Evolutionary conservation across 2,888 invertebrate genomes (phyloP), one percentile per base, ranked within the genome.

Genomic region (Leptopterna dolabrata): DNA sequence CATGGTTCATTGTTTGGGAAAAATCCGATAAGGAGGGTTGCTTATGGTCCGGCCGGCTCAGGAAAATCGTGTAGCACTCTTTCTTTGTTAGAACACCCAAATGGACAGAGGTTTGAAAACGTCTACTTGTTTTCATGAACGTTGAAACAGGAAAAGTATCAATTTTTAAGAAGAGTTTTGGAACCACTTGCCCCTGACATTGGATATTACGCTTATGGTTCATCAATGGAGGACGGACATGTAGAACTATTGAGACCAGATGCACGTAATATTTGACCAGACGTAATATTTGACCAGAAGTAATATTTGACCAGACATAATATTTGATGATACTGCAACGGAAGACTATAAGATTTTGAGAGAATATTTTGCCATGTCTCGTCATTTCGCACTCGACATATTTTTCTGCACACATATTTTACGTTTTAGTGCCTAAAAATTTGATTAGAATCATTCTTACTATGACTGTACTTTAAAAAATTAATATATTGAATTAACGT

Each of bases 321-420:
- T 92, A 71, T 92, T 92, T 89, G 91, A 92, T 89, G 91, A 92
- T 90, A 90, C 92, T 27, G 90, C 90, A 24, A 91, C 91, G 71
- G 91, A 91, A 13, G 90, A 91, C 41, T 89, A 90, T 47, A 88
- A 90, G 51, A 89, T 89, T 63, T 90, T 91, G 16, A 88, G 90
- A 87, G 83, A 88, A 9, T 91, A 90, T 89, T 91, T 91, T 87
- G 90, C 90, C 89, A 91, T 91, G 90, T 90, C 91, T 7, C 89
- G 91, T 27, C 91, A 92, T 89, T 90, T 89, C 6, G 43, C 89
- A 36, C 90, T 92, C 2, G 91, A 92, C 87, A 89, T 90, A 87
- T 91, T 91, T 87, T 92, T 91, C 89, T 89, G 91, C 41, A 89
- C 90, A 84, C 91, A 91, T 89, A 91, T 90, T n/a, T 24, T 91